These are phyloP conservation scores for Conchocele bisecta DNA, from an alignment of 2,888 invertebrate species.

Conservation along the genomic window DNA sequence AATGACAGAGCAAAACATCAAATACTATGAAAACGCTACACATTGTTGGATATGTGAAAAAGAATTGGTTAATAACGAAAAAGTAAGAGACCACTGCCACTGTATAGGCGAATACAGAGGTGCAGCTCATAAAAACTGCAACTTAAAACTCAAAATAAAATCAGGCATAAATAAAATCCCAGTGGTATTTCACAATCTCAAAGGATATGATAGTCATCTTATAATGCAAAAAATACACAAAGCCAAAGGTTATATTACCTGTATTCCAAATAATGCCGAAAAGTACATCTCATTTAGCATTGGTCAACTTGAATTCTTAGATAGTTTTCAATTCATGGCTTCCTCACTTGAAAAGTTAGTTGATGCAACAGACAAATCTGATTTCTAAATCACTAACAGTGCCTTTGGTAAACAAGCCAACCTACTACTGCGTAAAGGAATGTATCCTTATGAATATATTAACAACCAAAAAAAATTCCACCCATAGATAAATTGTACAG, in stretches of 20 bases:
- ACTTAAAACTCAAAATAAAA: neutral
- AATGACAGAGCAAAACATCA: slow-evolving; percentile 21
- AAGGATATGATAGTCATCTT: too few species aligned
- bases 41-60: slow-evolving; percentile 31
- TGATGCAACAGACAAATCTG: slow-evolving; percentile 8
- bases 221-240: slow-evolving; percentile 1
- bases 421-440: slow-evolving; percentile 38
- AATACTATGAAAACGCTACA: slow-evolving; percentile 8
- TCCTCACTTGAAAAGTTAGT: slow-evolving; percentile 39
- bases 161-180: too few species aligned
- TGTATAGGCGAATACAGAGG: slow-evolving; percentile 4
- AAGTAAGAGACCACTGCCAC: slow-evolving; percentile 27
- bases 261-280: slow-evolving; percentile 60
- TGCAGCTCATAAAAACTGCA: slow-evolving; percentile 1
- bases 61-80: neutral
- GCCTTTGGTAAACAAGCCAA: slow-evolving; percentile 10
- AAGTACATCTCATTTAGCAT: slow-evolving; percentile 59
- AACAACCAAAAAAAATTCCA: slow-evolving; percentile 8
- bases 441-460: slow-evolving; percentile 35
- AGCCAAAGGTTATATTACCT: slow-evolving; percentile 23
- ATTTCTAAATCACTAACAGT: slow-evolving; percentile 14
- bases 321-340: slow-evolving; percentile 40
- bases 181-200: too few species aligned
- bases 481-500: slow-evolving; percentile 49
- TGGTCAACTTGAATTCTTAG: slow-evolving; percentile 59